These are phyloP conservation scores for Cephus cinctus DNA, from an alignment of 1,140 invertebrate species.

Conservation along the genomic window DNA sequence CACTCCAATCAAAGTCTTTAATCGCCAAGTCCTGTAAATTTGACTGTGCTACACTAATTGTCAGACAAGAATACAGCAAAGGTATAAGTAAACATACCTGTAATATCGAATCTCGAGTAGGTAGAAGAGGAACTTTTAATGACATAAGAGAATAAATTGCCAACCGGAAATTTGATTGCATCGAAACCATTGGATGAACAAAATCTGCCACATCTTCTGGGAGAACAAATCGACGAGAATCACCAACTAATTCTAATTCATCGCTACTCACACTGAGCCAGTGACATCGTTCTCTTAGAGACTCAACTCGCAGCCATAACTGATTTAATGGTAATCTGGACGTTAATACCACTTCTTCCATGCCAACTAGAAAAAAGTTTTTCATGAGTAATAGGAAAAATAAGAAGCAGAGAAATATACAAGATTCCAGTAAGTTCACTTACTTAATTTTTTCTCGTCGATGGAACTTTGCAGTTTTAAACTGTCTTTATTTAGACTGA, in stretches of 20 bases:
- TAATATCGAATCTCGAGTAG: constrained; percentile 48
- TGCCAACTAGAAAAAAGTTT: constrained; percentile 48
- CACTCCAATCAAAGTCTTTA: constrained; percentile 53
- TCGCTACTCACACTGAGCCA: constrained; percentile 57
- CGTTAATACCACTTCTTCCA: constrained; percentile 64
- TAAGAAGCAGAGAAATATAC: too few relatives aligned
- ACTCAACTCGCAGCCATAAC: constrained; percentile 67
- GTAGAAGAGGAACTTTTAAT: constrained; percentile 62
- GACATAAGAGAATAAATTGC: constrained; percentile 57
- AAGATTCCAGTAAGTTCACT: constrained; percentile 16
- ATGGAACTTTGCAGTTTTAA: constrained; percentile 43
- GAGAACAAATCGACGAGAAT: constrained; percentile 63
- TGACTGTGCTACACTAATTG: constrained; percentile 4
- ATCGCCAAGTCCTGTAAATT: constrained; percentile 48
- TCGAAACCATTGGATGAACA: constrained; percentile 63
- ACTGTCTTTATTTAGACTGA: constrained; percentile 48
- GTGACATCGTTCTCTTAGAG: constrained; percentile 61
- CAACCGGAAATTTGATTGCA: constrained; percentile 56
- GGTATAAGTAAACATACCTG: constrained; percentile 24
- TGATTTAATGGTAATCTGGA: constrained; percentile 66
- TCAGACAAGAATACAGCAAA: background rate
- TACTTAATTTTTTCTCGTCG: constrained; percentile 57
- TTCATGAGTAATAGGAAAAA: background rate
- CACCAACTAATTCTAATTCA: constrained; percentile 49
- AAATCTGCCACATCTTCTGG: constrained; percentile 64